Evolutionary conservation across 2,888 invertebrate genomes (phyloP), one percentile per base, ranked within the genome.

Genomic region (Mycogona germanica): DNA sequence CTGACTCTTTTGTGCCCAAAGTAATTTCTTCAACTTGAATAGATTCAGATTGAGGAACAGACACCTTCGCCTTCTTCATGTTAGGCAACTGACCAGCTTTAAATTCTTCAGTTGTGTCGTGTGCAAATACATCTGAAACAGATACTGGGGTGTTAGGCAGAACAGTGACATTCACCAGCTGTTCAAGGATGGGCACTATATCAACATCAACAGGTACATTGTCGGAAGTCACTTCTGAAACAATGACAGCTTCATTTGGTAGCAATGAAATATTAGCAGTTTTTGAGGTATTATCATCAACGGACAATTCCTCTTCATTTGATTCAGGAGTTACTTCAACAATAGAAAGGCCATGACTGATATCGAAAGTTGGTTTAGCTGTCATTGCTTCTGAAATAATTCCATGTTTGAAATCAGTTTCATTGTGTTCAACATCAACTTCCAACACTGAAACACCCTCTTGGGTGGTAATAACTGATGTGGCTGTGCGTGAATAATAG

Each of bases 391-490:
- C 48, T 26, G 50, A 28, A 26, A 50, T 37, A n/a, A 38, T 25
- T n/a, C 29, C 38, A 38, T 37, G 38, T 49, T 46, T 46, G 29
- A 53, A 50, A 12, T 53, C 48, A 17, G 46, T 60, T 57, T 61
- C 61, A 28, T 55, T 60, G 17, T 41, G 42, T 29, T 59, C 64
- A 30, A 75, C 65, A 47, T 47, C 17, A 12, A 65, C 50, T 55
- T 61, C 61, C 49, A 58, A 73, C 56, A 71, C 64, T 62, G 72
- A 66, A 23, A 65, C 59, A 19, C 64, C 65, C 55, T 66, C 62
- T 63, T 66, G 66, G 1, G 62, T 55, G 40, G 67, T 64, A 64
- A 74, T 65, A 9, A 65, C 64, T 19, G 73, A 56, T 46, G 68
- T 67, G n/a, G 73, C 73, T 54, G 67, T 67, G 21, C 28, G 23